Evolutionary conservation across 2,797 vertebrate genomes (phyloP).

Genomic region (Alcedo atthis): DNA sequence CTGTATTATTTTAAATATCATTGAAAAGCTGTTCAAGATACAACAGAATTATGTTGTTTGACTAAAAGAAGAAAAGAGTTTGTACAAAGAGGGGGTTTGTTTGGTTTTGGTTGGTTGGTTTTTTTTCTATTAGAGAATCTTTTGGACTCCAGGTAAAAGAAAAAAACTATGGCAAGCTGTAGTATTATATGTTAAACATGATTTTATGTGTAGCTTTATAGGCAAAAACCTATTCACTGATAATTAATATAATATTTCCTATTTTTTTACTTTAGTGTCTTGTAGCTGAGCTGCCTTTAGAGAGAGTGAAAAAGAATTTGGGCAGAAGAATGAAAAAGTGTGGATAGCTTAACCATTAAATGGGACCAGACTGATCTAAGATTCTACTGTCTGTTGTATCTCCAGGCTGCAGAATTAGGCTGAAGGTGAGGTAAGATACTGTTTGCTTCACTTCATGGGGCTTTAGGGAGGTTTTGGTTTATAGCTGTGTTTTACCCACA

Average conservation of each 20-base stretch:
- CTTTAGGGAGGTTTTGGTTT: not conserved
- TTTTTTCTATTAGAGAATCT: not conserved
- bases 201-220: not conserved
- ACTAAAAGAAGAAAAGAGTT: not conserved
- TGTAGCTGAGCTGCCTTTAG: not conserved
- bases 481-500: not conserved
- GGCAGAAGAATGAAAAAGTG: not conserved
- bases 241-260: not conserved
- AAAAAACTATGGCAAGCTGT: not conserved
- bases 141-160: not conserved
- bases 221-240: not conserved
- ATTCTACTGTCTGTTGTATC: not conserved
- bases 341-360: not conserved
- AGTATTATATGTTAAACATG: not conserved
- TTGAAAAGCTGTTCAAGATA: not conserved
- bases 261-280: not conserved
- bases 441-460: not conserved
- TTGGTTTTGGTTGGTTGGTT: no score
- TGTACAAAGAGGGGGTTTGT: not conserved
- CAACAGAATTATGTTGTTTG: not conserved
- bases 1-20: not conserved
- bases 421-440: not conserved
- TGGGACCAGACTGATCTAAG: not conserved
- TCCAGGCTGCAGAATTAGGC: not conserved
- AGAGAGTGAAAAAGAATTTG: constrained; percentile 4